A percentile compares a stretch with the other conserved stretches of the same genome.
phyloP scores from a whole-genome alignment of 2,797 vertebrate genomes.

The Leptatherina wallacei region DNA sequence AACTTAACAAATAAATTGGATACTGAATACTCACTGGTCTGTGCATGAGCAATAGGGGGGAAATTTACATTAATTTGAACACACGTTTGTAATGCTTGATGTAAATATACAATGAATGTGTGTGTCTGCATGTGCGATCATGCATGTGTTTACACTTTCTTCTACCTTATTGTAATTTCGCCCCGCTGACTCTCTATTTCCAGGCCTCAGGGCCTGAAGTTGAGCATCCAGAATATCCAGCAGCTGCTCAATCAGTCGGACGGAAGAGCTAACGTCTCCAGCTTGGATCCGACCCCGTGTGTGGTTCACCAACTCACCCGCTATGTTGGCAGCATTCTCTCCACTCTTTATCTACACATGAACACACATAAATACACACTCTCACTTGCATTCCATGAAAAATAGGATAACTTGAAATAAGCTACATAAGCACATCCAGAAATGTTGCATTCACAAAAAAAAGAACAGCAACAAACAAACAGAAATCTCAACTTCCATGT shows the following conservation, averaged over 20 bases:
- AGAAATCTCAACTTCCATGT: neutral
- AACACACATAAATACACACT: slow-evolving; percentile 25
- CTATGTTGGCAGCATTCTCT: slow-evolving; percentile 95
- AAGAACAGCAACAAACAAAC: neutral
- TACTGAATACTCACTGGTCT: slow-evolving; percentile 47
- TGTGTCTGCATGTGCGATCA: slow-evolving; percentile 8
- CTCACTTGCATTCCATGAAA: neutral
- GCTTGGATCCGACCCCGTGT: slow-evolving; percentile 92
- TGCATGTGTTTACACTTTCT: slow-evolving; percentile 19
- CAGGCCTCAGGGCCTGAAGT: slow-evolving; percentile 91
- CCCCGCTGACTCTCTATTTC: slow-evolving; percentile 91
- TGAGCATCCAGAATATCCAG: slow-evolving; percentile 95
- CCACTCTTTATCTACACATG: slow-evolving; percentile 91
- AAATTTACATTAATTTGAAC: slow-evolving; percentile 45
- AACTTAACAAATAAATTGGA: slow-evolving; percentile 34
- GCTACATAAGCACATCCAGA: neutral
- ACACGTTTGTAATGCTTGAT: slow-evolving; percentile 27
- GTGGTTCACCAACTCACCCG: slow-evolving; percentile 91
- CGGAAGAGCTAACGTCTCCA: slow-evolving; percentile 93
- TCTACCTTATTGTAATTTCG: slow-evolving; percentile 94
- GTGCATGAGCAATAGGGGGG: slow-evolving; percentile 36
- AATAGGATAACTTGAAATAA: neutral
- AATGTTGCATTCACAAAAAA: neutral
- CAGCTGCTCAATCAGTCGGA: slow-evolving; percentile 93
- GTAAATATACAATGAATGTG: slow-evolving; percentile 20